These are phyloP conservation scores for Telenomus remus DNA, from an alignment of 1,140 invertebrate species.

Conservation along the genomic window DNA sequence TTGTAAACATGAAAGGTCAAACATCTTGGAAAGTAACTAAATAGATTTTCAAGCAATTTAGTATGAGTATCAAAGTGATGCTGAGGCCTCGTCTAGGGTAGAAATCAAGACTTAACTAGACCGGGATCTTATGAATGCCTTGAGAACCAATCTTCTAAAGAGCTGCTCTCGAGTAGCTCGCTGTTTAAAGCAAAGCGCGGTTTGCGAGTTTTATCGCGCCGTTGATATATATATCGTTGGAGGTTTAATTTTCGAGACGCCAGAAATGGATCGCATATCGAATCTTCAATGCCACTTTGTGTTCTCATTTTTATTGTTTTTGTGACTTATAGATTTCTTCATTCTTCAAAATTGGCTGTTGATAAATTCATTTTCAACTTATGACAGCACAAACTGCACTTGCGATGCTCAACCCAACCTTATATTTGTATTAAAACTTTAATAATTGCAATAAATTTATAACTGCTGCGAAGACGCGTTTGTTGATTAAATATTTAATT, in stretches of 20 bases:
- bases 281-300: slow-evolving; percentile 14
- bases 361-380: too few relatives aligned
- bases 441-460: too few relatives aligned
- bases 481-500: too few relatives aligned
- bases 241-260: slow-evolving; percentile 25
- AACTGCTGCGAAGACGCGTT: too few relatives aligned
- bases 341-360: too few relatives aligned
- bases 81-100: slow-evolving; percentile 26
- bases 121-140: slow-evolving; percentile 33
- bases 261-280: slow-evolving; percentile 17
- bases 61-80: slow-evolving; percentile 39
- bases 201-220: slow-evolving; percentile 42
- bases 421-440: too few relatives aligned
- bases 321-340: background rate
- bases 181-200: slow-evolving; percentile 42
- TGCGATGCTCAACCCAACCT: too few relatives aligned
- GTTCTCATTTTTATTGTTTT: slow-evolving; percentile 7
- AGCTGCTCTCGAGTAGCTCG: slow-evolving; percentile 36
- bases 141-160: slow-evolving; percentile 50
- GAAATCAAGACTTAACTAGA: slow-evolving; percentile 24
- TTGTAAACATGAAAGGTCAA: slow-evolving; percentile 28
- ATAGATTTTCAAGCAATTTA: slow-evolving; percentile 42
- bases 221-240: slow-evolving; percentile 35
- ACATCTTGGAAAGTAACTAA: slow-evolving; percentile 28
- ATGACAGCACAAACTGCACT: too few relatives aligned